Evolutionary conservation across 2,888 invertebrate genomes (phyloP).

Genomic region (Sylvicola cinctus): DNA sequence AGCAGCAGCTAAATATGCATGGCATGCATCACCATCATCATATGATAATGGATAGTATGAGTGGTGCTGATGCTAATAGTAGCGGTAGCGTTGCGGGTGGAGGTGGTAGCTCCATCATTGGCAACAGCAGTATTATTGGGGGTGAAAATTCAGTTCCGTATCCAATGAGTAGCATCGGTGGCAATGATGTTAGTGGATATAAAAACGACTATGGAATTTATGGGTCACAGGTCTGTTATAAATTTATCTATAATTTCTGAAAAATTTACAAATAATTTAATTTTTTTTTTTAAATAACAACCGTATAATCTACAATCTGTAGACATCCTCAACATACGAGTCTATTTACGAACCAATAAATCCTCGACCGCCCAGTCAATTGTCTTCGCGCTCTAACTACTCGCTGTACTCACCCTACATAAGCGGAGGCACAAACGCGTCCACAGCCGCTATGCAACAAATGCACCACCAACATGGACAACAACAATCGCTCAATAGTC

Average conservation of each 20-base stretch:
- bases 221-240: constrained; percentile 1
- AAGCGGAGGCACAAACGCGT: constrained; percentile 15
- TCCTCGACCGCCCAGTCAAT: constrained; percentile 52
- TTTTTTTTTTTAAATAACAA: background rate
- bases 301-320: too few relatives aligned
- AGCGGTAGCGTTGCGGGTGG: background rate
- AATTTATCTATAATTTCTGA: background rate
- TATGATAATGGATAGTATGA: background rate
- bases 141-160: too few relatives aligned
- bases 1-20: background rate
- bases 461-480: constrained; percentile 11
- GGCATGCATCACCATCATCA: background rate
- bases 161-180: too few relatives aligned
- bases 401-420: constrained; percentile 45
- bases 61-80: background rate
- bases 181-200: constrained; percentile 15
- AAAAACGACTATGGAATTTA: constrained; percentile 35
- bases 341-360: constrained; percentile 85
- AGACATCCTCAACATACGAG: constrained; percentile 59
- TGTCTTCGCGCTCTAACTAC: constrained; percentile 43
- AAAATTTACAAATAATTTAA: background rate
- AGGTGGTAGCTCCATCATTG: background rate
- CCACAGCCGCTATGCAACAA: background rate
- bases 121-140: too few relatives aligned
- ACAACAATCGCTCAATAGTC: constrained; percentile 12